Evolutionary conservation across 2,888 invertebrate species (phyloP), one percentile per base, ranked within the genome.

Genomic region (Rutpela maculata): DNA sequence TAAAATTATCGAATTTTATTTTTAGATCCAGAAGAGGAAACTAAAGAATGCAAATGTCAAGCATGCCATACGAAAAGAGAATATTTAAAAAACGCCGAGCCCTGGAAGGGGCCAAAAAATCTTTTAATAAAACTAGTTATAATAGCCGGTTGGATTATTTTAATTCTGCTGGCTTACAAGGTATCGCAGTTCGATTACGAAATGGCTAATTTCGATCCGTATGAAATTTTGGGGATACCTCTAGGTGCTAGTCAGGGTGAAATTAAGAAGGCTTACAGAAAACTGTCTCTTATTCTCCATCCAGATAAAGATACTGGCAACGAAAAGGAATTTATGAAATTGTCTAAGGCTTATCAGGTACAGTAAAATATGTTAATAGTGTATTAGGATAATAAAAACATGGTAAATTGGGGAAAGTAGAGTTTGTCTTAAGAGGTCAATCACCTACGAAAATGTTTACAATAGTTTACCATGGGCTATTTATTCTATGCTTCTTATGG

Each of bases 201-300:
- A 91, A 97, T 98, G 94, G 96, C 97, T 9, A 99, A 99, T 89
- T 99, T 99, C 91, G 99, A 99, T 92, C 99, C 99, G 0, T 99
- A 97, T 91, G 97, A 97, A 89, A 99, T 99, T 87, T 92, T 99
- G 77, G 96, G 95, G 66, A 92, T 99, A 82, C 96, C 98, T 73
- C 92, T 95, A 78, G 97, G 96, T 74, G 94, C 99, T 17, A 95
- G 96, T 55, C 94, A 95, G 88, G 92, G 93, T 26, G 97, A 98
- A 86, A 97, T 99, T 69, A 99, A 98, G 89, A 98, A 95, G 90
- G 97, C 98, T 12, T 99, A 99, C 89, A 94, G 98, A 77, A 96
- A 97, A 89, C 93, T 99, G 74, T 98, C 98, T 43, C 92, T 99
- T 71, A 94, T 97, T 83, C 93, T 97, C 85, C 99, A 99, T 94